Evolutionary conservation across 2,888 invertebrate genomes (phyloP), one percentile per base, ranked within the genome.

Genomic region (Chymomyza procnemis): DNA sequence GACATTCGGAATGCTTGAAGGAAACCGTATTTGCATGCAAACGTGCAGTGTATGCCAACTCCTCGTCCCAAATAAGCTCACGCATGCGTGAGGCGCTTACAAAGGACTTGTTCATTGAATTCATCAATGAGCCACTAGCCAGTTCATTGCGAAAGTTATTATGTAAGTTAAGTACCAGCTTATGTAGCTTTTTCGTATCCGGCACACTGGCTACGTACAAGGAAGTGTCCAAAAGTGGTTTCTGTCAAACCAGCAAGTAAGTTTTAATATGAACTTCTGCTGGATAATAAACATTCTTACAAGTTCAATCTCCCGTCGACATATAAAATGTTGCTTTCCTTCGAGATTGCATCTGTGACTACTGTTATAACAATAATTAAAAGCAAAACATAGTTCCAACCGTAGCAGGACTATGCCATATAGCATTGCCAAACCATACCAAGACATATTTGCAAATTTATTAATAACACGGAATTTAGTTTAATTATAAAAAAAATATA

Each of bases 41-140:
- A 0, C 76, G 69, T 1, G 85, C 73, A 68, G 63, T 68, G 47
- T 82, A 79, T 4, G 56, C 87, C 60, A 83, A 59, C 4, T 83
- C 85, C n/a, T 9, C 3, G 14, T 83, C 83, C 87, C 83, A 83
- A 21, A 82, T 58, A 1, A 87, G 19, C 41, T 61, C 64, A 0
- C 80, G 80, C 85, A 83, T 74, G 6, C 87, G 78, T 0, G 12
- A 21, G 6, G 82, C 83, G 8, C 60, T 0, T 0, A 66, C 64
- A 47, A 74, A 75, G 0, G 57, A 46, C 14, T 34, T 19, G 4
- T 71, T 69, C 0, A 0, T 12, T 0, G 12, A 1, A 1, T 70
- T 68, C 0, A 1, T 18, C n/a, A 82, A 22, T 0, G 0, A 4
- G 2, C 82, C 83, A 22, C 71, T 2, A 5, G 87, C 78, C 55